These are phyloP conservation scores for Neocloeon triangulifer DNA, from an alignment of 1,140 invertebrate genomes.

Conservation along the genomic window DNA sequence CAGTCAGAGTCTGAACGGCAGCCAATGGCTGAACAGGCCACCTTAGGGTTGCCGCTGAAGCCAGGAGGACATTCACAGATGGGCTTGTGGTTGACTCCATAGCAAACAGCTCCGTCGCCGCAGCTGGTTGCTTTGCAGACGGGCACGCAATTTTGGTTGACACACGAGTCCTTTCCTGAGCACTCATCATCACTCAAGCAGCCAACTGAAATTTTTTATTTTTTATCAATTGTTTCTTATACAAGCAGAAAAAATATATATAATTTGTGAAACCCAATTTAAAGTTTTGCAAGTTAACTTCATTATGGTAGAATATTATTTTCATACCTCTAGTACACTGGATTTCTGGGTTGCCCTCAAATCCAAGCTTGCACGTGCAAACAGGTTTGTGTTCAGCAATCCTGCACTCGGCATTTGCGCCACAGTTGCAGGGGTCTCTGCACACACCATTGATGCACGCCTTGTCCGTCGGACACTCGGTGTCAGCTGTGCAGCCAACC, in stretches of 20 bases:
- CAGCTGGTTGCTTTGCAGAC: constrained; percentile 50
- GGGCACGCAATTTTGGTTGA: constrained; percentile 53
- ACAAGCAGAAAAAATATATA: constrained; percentile 3
- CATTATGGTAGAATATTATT: too few relatives aligned
- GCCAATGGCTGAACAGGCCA: constrained; percentile 47
- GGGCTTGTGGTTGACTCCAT: constrained; percentile 51
- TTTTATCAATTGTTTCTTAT: constrained; percentile 1
- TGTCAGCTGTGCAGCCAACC: constrained; percentile 44
- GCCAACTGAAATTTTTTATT: constrained; percentile 19
- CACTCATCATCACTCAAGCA: constrained; percentile 53
- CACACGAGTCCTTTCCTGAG: constrained; percentile 47
- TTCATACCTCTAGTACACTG: constrained; percentile 41
- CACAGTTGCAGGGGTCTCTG: constrained; percentile 57
- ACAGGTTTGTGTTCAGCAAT: constrained; percentile 62
- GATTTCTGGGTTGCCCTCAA: constrained; percentile 55
- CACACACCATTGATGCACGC: constrained; percentile 60
- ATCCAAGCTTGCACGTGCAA: constrained; percentile 57
- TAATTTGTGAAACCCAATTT: too few relatives aligned
- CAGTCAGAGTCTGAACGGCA: constrained; percentile 55
- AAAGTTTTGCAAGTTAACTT: too few relatives aligned
- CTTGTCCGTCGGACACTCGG: constrained; percentile 46
- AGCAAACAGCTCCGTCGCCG: constrained; percentile 46
- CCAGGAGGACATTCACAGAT: constrained; percentile 61
- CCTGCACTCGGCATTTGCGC: constrained; percentile 52
- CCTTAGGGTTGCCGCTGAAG: constrained; percentile 53